Percentiles rank a stretch among this genome's conserved stretches.
phyloP scores from a whole-genome alignment of 64 coral and sea anemone genomes.

The Dendronephthya gigantea region DNA sequence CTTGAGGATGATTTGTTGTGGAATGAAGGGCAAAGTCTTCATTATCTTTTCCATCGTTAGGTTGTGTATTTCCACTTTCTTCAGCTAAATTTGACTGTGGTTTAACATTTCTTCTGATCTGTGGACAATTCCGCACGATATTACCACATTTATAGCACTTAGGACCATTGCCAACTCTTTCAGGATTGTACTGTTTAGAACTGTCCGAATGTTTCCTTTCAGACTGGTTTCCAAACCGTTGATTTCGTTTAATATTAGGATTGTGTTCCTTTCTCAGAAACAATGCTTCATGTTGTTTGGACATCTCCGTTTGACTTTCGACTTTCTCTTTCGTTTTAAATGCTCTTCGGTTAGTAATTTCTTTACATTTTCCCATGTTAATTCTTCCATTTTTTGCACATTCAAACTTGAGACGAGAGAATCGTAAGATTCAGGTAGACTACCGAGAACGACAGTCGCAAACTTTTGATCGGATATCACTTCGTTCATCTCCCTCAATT shows the following conservation, averaged over 20 bases:
- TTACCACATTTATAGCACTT: slow-evolving; percentile 21
- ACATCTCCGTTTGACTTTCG: not conserved
- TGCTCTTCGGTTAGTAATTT: not conserved
- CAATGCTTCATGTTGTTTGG: not conserved
- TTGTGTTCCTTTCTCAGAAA: not conserved
- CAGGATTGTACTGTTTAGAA: not conserved
- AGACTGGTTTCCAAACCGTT: too few species aligned
- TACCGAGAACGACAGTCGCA: slow-evolving; percentile 33
- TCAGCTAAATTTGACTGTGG: slow-evolving; percentile 4
- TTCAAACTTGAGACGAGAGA: slow-evolving; percentile 20
- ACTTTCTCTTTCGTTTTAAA: not conserved
- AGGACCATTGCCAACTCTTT: too few species aligned
- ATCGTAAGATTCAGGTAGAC: slow-evolving; percentile 24
- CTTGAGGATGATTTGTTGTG: not conserved
- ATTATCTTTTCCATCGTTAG: not conserved
- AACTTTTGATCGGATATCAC: slow-evolving; percentile 14
- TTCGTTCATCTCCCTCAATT: not conserved
- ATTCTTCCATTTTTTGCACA: not conserved
- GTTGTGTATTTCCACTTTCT: not conserved
- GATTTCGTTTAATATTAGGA: not conserved
- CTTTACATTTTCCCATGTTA: not conserved
- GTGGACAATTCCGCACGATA: slow-evolving; percentile 19
- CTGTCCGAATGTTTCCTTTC: not conserved
- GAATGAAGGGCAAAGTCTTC: not conserved
- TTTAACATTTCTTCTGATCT: not conserved